Percentiles rank a stretch among this genome's conserved stretches.
Conservation (phyloP, 2,797 vertebrate species). For the Pipistrellus pygmaeus region DNA sequence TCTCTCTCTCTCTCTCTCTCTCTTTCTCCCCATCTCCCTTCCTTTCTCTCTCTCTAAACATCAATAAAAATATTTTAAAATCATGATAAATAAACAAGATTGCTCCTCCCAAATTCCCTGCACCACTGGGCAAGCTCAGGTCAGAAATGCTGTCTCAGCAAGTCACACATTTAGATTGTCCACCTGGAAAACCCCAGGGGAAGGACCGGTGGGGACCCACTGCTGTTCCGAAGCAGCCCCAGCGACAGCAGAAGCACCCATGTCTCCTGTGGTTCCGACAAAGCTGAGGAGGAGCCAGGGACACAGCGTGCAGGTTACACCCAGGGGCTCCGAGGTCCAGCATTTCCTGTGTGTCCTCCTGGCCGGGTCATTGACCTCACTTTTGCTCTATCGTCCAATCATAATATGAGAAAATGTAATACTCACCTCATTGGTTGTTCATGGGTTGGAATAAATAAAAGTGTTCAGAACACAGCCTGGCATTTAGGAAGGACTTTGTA, state of each 20-base stretch:
- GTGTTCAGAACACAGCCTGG: not conserved
- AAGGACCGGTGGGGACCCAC: fast-evolving
- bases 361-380: not conserved
- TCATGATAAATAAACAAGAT: not conserved
- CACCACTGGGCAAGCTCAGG: not conserved
- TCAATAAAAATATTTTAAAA: not conserved
- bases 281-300: not conserved
- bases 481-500: not conserved
- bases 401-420: not conserved
- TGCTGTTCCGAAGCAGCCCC: not conserved
- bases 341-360: not conserved
- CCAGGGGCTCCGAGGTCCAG: not conserved
- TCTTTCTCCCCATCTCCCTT: not conserved
- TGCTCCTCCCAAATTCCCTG: not conserved
- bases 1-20: no score
- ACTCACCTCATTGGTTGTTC: not conserved
- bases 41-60: not conserved
- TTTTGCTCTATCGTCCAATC: not conserved
- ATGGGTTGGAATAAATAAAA: not conserved
- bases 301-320: fast-evolving
- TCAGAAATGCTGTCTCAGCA: not conserved
- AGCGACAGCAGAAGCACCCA: not conserved
- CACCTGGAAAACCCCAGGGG: not conserved
- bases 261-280: not conserved
- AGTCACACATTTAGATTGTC: not conserved